Evolutionary conservation across 1,140 invertebrate genomes (phyloP).

Genomic region (Drosophila lacteicornis): DNA sequence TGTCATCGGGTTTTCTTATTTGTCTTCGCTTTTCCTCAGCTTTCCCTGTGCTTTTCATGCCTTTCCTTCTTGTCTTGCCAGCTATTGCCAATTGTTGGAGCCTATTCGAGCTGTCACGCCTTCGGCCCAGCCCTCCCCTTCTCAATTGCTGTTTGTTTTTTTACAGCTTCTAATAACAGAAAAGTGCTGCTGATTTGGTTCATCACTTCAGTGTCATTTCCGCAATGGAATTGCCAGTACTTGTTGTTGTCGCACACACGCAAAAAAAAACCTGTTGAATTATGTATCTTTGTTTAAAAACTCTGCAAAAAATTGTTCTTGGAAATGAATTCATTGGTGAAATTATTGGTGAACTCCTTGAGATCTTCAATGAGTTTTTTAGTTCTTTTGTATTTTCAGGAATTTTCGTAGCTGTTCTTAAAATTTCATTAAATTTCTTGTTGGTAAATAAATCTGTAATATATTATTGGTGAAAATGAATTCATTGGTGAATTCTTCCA

Average conservation of each 20-base stretch:
- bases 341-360: too few species aligned
- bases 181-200: conserved; percentile 80
- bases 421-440: too few species aligned
- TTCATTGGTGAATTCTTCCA: too few species aligned
- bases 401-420: too few species aligned
- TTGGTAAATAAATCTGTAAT: too few species aligned
- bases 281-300: too few species aligned
- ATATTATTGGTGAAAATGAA: too few species aligned
- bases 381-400: too few species aligned
- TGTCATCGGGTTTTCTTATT: conserved; percentile 58
- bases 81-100: conserved; percentile 26
- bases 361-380: too few species aligned
- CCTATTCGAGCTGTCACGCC: conserved; percentile 41
- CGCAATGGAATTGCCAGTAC: conserved; percentile 58
- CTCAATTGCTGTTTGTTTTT: conserved; percentile 26
- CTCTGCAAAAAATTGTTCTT: too few species aligned
- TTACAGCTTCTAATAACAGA: conserved; percentile 78
- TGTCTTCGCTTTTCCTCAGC: not conserved
- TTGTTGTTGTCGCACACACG: conserved; percentile 5
- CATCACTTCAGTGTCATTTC: conserved; percentile 74
- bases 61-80: not conserved
- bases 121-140: not conserved
- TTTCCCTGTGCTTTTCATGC: not conserved
- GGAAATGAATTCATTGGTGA: too few species aligned
- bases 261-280: not conserved